Evolutionary conservation across 2,888 invertebrate genomes (phyloP), one percentile per base, ranked within the genome.

Genomic region (Cryptocheilus praepositus): DNA sequence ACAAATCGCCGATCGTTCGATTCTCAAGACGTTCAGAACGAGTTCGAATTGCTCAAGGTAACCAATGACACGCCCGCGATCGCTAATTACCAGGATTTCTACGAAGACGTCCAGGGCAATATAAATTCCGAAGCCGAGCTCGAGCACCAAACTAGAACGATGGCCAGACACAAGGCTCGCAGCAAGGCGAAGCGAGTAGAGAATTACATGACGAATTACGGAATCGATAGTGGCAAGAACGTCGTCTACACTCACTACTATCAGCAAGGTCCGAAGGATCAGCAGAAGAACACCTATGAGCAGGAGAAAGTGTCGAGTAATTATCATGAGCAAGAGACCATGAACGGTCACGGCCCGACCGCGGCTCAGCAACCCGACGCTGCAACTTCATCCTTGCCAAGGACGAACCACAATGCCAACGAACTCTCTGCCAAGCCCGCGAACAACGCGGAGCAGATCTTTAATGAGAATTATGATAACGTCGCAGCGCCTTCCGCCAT

Each of bases 1-100:
- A 67, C 79, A 13, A 80, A 85, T 68, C 82, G 88, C 0, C 74
- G 88, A 49, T 86, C 84, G 0, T 88, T 84, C 63, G 79, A 85
- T 54, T 58, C 72, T 8, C 81, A 81, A 45, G 80, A 77, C 2
- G 74, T 67, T 2, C 81, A 76, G 25, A 85, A 83, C 65, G 86
- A 86, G 16, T 86, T 89, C 61, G 89, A 89, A 63, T 59, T 88
- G 28, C 77, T 88, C 2, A 88, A 87, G 70, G 86, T 89, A 19
- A 83, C 71, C 15, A 86, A 88, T 54, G 76, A 86, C 43, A 88
- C 88, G 0, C 87, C 88, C 0, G 79, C 82, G 2, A 77, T 89
- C 0, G 88, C 88, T 5, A 85, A 85, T 74, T 89, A 88, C 43
- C 80, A 83, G 11, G 80, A 85, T 7, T 85, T 85, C 58, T 86